These are phyloP conservation scores for Synanthedon tipuliformis DNA, from an alignment of 2,888 invertebrate species.

Conservation along the genomic window DNA sequence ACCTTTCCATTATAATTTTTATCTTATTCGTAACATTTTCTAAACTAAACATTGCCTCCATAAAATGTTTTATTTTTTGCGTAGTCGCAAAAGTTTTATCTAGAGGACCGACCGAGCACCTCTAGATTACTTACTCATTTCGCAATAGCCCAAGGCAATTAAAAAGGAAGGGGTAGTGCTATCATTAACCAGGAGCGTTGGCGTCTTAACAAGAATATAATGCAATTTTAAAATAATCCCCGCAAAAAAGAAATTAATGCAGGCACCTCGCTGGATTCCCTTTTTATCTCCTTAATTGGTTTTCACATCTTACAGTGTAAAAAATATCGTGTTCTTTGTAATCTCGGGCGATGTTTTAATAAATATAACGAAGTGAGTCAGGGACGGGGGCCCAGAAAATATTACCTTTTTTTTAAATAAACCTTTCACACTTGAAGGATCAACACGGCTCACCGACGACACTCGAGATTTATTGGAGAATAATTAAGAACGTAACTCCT, in stretches of 20 bases:
- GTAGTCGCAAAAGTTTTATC: conserved; percentile 52
- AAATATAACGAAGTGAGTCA: conserved; percentile 68
- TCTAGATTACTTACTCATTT: conserved; percentile 67
- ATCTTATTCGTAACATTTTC: too few species aligned
- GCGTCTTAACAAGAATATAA: conserved; percentile 70
- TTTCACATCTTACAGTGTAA: conserved; percentile 70
- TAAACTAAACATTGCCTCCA: too few species aligned
- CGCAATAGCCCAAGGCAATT: conserved; percentile 67
- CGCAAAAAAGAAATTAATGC: conserved; percentile 70
- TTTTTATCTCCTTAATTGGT: conserved; percentile 72
- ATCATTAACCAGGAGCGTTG: conserved; percentile 63
- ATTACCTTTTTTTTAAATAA: conserved; percentile 63
- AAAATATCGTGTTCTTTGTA: conserved; percentile 70
- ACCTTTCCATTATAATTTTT: too few species aligned
- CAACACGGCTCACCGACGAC: conserved; percentile 44
- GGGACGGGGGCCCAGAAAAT: conserved; percentile 50
- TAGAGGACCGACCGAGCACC: conserved; percentile 47
- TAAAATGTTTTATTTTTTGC: neutral
- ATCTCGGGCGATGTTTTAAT: conserved; percentile 70
- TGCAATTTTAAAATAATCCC: conserved; percentile 71
- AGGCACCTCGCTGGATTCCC: conserved; percentile 67
- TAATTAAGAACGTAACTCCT: conserved; percentile 52
- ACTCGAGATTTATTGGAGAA: conserved; percentile 60
- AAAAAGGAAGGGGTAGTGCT: conserved; percentile 67
- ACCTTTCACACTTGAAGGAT: conserved; percentile 67